phyloP scores from a whole-genome alignment of 2,888 invertebrate genomes.

The Tortrix viridana region DNA sequence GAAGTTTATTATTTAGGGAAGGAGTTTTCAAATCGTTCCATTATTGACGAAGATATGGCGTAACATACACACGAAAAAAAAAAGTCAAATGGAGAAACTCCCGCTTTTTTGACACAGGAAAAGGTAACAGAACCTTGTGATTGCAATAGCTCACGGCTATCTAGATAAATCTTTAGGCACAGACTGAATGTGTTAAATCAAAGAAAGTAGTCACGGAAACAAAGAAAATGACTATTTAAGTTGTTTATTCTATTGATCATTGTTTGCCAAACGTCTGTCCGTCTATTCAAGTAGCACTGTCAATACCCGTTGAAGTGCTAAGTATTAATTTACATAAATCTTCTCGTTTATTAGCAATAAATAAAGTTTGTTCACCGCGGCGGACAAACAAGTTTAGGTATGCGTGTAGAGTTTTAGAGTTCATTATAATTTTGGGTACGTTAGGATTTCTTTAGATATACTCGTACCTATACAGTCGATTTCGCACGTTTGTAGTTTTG shows the following conservation, averaged over 20 bases:
- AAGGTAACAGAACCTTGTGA: too few species aligned
- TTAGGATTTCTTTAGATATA: background rate
- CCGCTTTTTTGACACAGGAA: too few species aligned
- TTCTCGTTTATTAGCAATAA: conserved; percentile 23
- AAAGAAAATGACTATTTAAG: conserved; percentile 7
- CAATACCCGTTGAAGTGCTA: conserved; percentile 42
- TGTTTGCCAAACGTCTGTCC: conserved; percentile 5
- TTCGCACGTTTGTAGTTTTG: background rate
- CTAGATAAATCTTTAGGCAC: background rate
- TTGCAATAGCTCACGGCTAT: too few species aligned
- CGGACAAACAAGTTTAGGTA: conserved; percentile 27
- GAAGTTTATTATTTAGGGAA: too few species aligned
- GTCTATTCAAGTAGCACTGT: conserved; percentile 35
- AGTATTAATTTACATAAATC: conserved; percentile 45
- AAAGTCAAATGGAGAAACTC: too few species aligned
- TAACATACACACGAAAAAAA: too few species aligned
- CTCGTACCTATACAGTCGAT: background rate
- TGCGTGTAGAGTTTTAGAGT: conserved; percentile 19
- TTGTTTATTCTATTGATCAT: conserved; percentile 17
- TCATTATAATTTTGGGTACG: conserved; percentile 16
- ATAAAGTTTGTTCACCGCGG: conserved; percentile 46
- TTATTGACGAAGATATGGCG: too few species aligned
- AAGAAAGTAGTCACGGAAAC: conserved; percentile 7
- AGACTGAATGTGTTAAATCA: background rate
- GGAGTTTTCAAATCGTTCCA: too few species aligned